A percentile compares a stretch with the other conserved stretches of the same genome.
Evolutionary conservation across 2,888 invertebrate species (phyloP).

Genomic region (Euzophera pinguis): DNA sequence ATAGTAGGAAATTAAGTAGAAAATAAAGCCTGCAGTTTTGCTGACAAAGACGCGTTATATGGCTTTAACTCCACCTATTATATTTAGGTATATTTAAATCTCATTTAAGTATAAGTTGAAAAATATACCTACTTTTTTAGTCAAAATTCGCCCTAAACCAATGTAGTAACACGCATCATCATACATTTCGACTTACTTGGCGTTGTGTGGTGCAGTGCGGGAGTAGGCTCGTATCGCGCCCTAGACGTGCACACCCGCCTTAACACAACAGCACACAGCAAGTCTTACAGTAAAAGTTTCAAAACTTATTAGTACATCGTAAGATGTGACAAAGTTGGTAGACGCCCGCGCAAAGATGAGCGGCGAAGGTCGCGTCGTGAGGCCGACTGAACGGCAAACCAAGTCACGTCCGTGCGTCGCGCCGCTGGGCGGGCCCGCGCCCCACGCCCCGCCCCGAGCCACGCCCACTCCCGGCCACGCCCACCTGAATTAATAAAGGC

Average conservation of each 20-base stretch:
- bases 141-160: too few species aligned
- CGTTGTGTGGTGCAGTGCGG: constrained; percentile 51
- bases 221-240: constrained; percentile 37
- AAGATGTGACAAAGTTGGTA: constrained; percentile 44
- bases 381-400: constrained; percentile 54
- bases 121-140: too few species aligned
- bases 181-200: constrained; percentile 52
- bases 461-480: constrained; percentile 64
- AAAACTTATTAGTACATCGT: constrained; percentile 33
- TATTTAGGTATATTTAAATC: too few species aligned
- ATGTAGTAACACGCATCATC: too few species aligned
- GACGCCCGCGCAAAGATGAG: constrained; percentile 49
- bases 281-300: constrained; percentile 21
- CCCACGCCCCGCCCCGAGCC: constrained; percentile 44
- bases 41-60: too few species aligned
- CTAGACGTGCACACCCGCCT: constrained; percentile 28
- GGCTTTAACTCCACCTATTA: too few species aligned
- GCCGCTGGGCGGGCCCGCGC: constrained; percentile 36
- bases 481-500: constrained; percentile 77
- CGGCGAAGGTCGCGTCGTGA: constrained; percentile 39
- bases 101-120: too few species aligned
- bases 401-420: constrained; percentile 42
- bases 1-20: too few species aligned
- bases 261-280: constrained; percentile 32
- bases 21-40: too few species aligned